phyloP scores from a whole-genome alignment of 2,113 vertebrate genomes.

The Jaculus jaculus region DNA sequence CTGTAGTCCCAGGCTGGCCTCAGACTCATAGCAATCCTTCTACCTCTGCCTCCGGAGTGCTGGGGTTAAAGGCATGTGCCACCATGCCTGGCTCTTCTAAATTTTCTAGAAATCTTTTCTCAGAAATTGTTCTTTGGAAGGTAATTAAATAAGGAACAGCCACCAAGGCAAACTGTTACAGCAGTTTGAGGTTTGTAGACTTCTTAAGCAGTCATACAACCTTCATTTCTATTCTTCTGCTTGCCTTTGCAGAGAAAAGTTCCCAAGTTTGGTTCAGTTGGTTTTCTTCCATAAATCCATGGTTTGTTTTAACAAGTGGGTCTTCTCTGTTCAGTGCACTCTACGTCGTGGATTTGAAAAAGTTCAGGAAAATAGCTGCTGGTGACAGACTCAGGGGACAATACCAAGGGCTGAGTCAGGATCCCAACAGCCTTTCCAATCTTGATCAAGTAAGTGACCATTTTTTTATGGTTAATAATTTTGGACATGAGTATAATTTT shows the following conservation, averaged over 20 bases:
- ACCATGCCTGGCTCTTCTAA: not conserved
- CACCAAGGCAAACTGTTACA: constrained; percentile 22
- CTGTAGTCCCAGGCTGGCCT: too few relatives aligned
- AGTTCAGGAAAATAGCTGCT: constrained; percentile 98
- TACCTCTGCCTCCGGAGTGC: too few relatives aligned
- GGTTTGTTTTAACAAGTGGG: constrained; percentile 58
- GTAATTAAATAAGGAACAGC: constrained; percentile 49
- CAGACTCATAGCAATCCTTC: too few relatives aligned
- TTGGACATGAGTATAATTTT: not conserved
- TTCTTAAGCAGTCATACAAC: accelerated
- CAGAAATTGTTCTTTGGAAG: constrained; percentile 33
- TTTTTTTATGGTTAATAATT: not conserved
- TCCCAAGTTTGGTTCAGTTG: not conserved
- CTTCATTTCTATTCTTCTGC: not conserved
- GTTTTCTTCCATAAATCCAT: not conserved
- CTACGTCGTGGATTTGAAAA: constrained; percentile 98
- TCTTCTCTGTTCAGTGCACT: constrained; percentile 88
- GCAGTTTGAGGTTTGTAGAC: constrained; percentile 9
- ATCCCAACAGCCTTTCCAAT: constrained; percentile 98
- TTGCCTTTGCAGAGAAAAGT: not conserved
- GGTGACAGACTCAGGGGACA: constrained; percentile 97
- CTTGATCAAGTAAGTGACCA: constrained; percentile 93
- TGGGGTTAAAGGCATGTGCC: too few relatives aligned
- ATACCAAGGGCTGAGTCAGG: constrained; percentile 98
- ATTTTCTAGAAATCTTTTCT: constrained; percentile 30